A percentile compares a stretch with the other conserved stretches of the same genome.
phyloP scores from a whole-genome alignment of 2,888 invertebrate species.

The Habrosyne pyritoides region DNA sequence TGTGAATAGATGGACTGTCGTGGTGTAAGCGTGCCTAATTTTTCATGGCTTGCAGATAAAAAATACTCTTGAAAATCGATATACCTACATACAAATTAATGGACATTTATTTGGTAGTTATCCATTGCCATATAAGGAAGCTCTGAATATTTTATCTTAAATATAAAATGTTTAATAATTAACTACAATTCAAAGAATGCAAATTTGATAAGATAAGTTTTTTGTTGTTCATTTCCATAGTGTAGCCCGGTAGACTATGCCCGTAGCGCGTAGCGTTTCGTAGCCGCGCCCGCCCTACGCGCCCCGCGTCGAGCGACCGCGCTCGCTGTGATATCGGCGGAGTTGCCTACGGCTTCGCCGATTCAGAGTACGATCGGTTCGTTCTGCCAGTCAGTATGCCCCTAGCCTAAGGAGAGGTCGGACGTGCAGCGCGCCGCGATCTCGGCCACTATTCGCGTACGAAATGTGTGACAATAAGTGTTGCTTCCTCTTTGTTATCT shows the following conservation, averaged over 20 bases:
- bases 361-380: constrained; percentile 34
- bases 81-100: too few relatives aligned
- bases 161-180: background rate
- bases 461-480: constrained; percentile 83
- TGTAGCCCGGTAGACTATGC: constrained; percentile 2
- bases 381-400: constrained; percentile 61
- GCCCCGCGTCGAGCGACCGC: constrained; percentile 37
- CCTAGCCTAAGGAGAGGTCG: constrained; percentile 57
- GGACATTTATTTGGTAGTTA: background rate
- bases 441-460: constrained; percentile 60
- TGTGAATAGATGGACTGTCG: constrained; percentile 74
- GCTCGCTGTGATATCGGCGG: constrained; percentile 48
- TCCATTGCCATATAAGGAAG: too few relatives aligned
- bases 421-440: constrained; percentile 61
- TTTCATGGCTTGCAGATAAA: constrained; percentile 50
- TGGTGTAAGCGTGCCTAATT: constrained; percentile 68
- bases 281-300: constrained; percentile 64
- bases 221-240: background rate
- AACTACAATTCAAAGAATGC: background rate
- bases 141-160: background rate
- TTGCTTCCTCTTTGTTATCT: constrained; percentile 78
- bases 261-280: constrained; percentile 63
- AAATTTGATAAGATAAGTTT: background rate
- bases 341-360: constrained; percentile 44
- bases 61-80: background rate